These are phyloP conservation scores for Camponotus vicinus DNA, from an alignment of 1,140 invertebrate species.

Conservation along the genomic window DNA sequence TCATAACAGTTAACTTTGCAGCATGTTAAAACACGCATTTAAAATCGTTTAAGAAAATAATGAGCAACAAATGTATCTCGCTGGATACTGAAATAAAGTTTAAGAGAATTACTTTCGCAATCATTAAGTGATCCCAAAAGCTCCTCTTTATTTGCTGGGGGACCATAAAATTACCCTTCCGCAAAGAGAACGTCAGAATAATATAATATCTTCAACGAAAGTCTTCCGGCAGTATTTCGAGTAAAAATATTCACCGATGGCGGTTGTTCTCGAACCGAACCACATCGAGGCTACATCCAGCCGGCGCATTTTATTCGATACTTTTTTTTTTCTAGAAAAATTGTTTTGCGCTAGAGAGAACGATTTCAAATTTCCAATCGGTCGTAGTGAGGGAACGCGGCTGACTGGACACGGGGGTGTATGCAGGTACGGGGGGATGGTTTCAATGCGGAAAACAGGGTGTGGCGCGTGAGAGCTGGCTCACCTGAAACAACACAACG, in stretches of 20 bases:
- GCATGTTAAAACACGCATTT: neutral
- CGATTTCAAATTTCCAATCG: slow-evolving; percentile 75
- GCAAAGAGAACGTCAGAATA: slow-evolving; percentile 9
- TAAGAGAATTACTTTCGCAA: neutral
- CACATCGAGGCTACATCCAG: slow-evolving; percentile 37
- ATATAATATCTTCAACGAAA: slow-evolving; percentile 30
- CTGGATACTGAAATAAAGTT: neutral
- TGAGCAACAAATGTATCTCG: neutral
- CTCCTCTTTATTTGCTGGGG: neutral
- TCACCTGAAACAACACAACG: slow-evolving; percentile 86
- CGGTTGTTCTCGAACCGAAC: slow-evolving; percentile 32
- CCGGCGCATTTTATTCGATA: slow-evolving; percentile 52
- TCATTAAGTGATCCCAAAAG: neutral
- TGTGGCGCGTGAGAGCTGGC: slow-evolving; percentile 82
- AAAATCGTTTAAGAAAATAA: neutral
- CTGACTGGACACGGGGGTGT: slow-evolving; percentile 11
- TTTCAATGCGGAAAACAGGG: slow-evolving; percentile 77
- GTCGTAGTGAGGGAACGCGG: slow-evolving; percentile 64
- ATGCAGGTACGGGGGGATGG: slow-evolving; percentile 57
- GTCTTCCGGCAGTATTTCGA: slow-evolving; percentile 30
- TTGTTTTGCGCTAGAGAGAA: slow-evolving; percentile 73
- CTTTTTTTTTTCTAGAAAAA: slow-evolving; percentile 52
- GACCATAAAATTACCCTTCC: slow-evolving; percentile 4
- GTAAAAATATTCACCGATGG: slow-evolving; percentile 56
- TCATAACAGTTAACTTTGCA: neutral